Base-by-base conservation (phyloP, 2,797 vertebrate genomes). In the Karalla daura region DNA sequence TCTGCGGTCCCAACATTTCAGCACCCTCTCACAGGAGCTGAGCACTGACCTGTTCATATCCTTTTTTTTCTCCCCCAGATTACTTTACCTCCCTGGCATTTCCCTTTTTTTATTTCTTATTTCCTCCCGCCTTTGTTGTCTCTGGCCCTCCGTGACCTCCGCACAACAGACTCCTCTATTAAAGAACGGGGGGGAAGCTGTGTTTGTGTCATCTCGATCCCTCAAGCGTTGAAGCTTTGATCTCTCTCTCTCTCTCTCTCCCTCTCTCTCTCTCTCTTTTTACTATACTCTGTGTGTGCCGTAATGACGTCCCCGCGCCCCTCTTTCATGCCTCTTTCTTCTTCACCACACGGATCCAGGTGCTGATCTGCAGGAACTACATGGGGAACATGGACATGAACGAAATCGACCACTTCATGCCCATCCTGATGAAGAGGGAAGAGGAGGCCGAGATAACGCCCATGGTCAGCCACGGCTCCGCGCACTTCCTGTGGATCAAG, bases 401-500 rank as follows among this genome's bases (percentile, higher is more conserved):
- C 50, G 89, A 93, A 85, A 94, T 95, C 2, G 94, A 95, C 84
- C 89, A 93, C 87, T 95, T 95, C 67, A 93, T 95, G 91, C 91
- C 94, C 33, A 92, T 94, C 45, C 86, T 95, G 83, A 85, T 92
- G 89, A 93, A 93, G 87, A 89, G 86, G 44, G 94, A 95, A 60
- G 94, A 95, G 32, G 94, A 95, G 0, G 90, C 83, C 0, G 93
- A 93, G 67, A 81, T 91, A 64, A 89, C 92, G 0, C 94, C 94
- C 0, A 71, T 95, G 32, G 49, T 94, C 78, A 88, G 79, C 68
- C 91, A 88, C 0, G 94, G 94, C 59, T 76, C 88, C 14, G 53
- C 89, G 1, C 94, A 95, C 81, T 95, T 95, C 80, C 79, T 95
- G 63, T 95, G 94, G 91, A 93, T 95, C 79, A 95, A 94, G 55